phyloP scores from a whole-genome alignment of 2,113 vertebrate genomes.

The Leucoraja erinaceus region DNA sequence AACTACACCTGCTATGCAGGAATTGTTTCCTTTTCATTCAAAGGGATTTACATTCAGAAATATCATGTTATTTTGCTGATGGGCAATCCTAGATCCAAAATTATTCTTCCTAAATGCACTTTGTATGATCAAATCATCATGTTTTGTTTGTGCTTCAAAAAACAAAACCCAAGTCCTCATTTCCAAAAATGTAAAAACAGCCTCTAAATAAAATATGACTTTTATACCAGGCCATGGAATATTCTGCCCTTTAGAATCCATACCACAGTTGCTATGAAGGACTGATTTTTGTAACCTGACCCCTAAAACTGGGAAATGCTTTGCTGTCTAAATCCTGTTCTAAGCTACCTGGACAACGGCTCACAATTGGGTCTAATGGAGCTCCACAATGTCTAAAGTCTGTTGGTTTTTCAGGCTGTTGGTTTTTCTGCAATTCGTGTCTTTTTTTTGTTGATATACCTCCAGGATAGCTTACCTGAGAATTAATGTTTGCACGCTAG shows the following conservation, averaged over 20 bases:
- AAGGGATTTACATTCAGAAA: not conserved
- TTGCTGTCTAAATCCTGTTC: not conserved
- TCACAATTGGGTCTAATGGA: not conserved
- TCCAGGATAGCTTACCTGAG: not conserved
- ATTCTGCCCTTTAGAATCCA: not conserved
- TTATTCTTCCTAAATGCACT: not conserved
- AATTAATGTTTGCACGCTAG: not conserved
- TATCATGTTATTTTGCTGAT: not conserved
- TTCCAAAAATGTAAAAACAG: not conserved
- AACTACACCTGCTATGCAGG: no score
- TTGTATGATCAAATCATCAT: not conserved
- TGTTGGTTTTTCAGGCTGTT: no score
- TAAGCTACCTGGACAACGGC: not conserved
- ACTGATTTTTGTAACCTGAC: no score
- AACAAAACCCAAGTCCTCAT: not conserved
- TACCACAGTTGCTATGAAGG: not conserved
- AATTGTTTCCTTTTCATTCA: not conserved
- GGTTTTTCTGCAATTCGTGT: not conserved
- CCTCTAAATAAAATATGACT: not conserved
- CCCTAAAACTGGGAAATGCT: not conserved
- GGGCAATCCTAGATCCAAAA: not conserved
- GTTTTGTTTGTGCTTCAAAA: not conserved
- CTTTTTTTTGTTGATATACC: not conserved
- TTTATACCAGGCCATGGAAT: not conserved
- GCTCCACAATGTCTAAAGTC: not conserved